Base-by-base conservation (phyloP, 2,113 vertebrate genomes). In the Microcebus lehilahytsara region DNA sequence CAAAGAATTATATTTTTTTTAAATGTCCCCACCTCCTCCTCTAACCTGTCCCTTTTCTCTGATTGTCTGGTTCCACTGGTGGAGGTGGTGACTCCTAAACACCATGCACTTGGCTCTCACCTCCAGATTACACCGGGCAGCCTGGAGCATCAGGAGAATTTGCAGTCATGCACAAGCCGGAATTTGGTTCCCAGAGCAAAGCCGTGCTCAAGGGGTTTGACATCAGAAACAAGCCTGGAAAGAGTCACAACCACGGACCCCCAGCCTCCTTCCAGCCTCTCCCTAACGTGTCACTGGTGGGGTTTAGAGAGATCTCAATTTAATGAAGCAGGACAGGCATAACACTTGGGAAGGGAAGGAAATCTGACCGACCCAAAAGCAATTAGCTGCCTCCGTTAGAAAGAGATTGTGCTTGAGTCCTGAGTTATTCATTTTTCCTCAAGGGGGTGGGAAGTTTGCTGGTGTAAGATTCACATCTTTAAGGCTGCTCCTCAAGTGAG, bases 201-300 rank as follows among this genome's bases (percentile, higher is more conserved):
- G 42, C 30, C 81, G 34, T 20, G 3, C 51, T 84, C 30, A 56
- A 72, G 77, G 13, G 14, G 1, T 32, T 23, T 62, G n/a, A 91
- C 5, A 23, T 69, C 53, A 78, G 49, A 62, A 79, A 80, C 56
- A 79, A 81, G 66, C 1, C 6, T 51, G 40, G 40, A 42, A 34
- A 87, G 83, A 91, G n/a, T 3, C 25, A 64, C 16, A 49, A 20
- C 60, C 46, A 30, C 1, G 11, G 12, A 17, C 20, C 12, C 12
- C 12, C 25, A 3, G 6, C 22, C 34, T 14, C 49, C 78, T 83
- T 11, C 20, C 2, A 8, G 20, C 27, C 5, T 7, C 3, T 0
- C 20, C 8, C 46, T 5, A 80, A 74, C 8, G 53, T 71, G 80
- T 53, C 75, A 88, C 9, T 23, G 20, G 20, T 17, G 51, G n/a